Percentiles rank a stretch among this genome's conserved stretches.
Evolutionary conservation across 2,797 vertebrate species (phyloP).

Genomic region (Rhyacichthys aspro): DNA sequence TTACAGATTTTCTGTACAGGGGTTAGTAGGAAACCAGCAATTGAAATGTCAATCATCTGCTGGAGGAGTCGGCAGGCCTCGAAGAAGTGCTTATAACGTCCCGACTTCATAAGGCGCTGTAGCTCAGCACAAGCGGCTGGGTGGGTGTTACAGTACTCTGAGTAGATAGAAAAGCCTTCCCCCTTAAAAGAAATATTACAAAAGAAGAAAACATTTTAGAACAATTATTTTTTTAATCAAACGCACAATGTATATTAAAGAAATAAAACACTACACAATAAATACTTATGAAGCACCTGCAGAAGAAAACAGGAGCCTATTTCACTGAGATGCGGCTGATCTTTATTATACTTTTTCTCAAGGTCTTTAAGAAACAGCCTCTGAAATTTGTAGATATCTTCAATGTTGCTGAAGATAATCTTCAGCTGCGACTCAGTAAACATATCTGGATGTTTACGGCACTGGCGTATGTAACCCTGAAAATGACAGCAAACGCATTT

Average conservation of each 20-base stretch:
- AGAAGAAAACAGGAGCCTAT: constrained; percentile 96
- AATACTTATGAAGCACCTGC: constrained; percentile 77
- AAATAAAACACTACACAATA: background rate
- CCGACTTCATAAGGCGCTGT: constrained; percentile 90
- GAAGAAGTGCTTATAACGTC: constrained; percentile 95
- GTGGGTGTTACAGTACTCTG: constrained; percentile 97
- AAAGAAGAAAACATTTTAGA: constrained; percentile 9
- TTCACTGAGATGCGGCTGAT: constrained; percentile 93
- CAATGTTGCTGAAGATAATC: constrained; percentile 98
- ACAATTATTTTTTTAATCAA: background rate
- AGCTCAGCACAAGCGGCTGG: constrained; percentile 90
- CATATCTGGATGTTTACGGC: constrained; percentile 94
- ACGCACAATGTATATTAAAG: background rate
- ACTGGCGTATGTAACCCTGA: constrained; percentile 97
- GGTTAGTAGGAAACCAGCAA: constrained; percentile 95
- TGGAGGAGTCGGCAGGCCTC: constrained; percentile 96
- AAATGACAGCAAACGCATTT: constrained; percentile 18
- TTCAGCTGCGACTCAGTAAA: constrained; percentile 89
- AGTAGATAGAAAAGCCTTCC: constrained; percentile 96
- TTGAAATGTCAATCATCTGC: constrained; percentile 98
- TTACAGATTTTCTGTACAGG: constrained; percentile 99
- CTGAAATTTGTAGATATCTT: constrained; percentile 98
- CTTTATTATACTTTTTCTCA: constrained; percentile 94
- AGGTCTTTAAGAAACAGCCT: constrained; percentile 93
- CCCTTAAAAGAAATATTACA: constrained; percentile 82